Evolutionary conservation across 2,797 vertebrate genomes (phyloP).

Genomic region (Sebastes minor): DNA sequence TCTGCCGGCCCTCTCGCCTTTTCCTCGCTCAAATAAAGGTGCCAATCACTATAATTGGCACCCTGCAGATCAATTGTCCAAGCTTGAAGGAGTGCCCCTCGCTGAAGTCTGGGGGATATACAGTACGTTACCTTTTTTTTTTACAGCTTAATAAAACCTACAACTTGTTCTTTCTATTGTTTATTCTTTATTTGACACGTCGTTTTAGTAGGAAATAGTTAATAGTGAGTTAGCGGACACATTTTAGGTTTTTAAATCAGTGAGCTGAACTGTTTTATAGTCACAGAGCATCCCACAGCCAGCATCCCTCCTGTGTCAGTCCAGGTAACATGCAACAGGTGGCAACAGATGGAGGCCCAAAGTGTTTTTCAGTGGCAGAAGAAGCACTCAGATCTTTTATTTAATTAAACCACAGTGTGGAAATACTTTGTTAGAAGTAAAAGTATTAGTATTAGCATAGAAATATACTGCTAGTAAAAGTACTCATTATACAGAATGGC

Average conservation of each 20-base stretch:
- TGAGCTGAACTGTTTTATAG: not conserved
- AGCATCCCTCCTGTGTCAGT: not conserved
- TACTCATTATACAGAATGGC: not conserved
- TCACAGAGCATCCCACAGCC: not conserved
- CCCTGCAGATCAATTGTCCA: constrained; percentile 81
- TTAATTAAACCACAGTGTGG: not conserved
- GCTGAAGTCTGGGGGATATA: constrained; percentile 39
- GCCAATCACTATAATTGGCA: constrained; percentile 86
- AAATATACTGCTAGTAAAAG: not conserved
- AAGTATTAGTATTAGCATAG: not conserved
- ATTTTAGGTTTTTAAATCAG: not conserved
- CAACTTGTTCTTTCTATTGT: constrained; percentile 8
- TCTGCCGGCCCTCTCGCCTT: constrained; percentile 66
- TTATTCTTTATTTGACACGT: not conserved
- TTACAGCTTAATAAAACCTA: constrained; percentile 10
- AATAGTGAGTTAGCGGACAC: not conserved
- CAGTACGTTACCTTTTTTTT: constrained; percentile 45
- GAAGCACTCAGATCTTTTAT: not conserved
- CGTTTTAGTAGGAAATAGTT: constrained; percentile 11
- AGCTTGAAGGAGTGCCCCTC: constrained; percentile 58
- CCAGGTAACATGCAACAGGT: not conserved
- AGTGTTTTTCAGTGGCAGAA: not conserved
- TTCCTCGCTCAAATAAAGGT: constrained; percentile 78
- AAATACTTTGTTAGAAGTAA: not conserved
- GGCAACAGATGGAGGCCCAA: not conserved